Base-by-base conservation (phyloP, 1,140 invertebrate species). In the Lithobius niger region DNA sequence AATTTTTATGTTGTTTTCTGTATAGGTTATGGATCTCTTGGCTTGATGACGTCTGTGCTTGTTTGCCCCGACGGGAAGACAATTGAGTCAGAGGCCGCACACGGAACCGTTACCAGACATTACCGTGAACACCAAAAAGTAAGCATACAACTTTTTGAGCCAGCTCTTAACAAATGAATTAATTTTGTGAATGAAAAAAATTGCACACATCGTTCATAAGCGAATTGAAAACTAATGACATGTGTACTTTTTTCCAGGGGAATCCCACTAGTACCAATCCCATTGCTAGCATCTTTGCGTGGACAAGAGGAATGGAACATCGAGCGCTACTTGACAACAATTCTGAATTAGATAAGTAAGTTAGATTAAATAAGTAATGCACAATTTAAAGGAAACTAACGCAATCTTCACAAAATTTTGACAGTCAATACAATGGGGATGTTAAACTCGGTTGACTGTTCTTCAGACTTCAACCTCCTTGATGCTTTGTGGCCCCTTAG, bases 31-130 rank as follows among this genome's bases (percentile, higher is more conserved):
- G 80, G 88, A 22, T 91, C 88, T 1, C 72, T 93, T 18, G 89
- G 89, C 40, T 79, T 94, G 76, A 93, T 94, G 89, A 91, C 88
- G 1, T 91, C 87, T 59, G 88, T 93, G 18, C 73, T 94, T 27
- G 80, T 93, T 73, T 92, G 88, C 70, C 88, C 89, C 0, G 88
- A 93, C 74, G 89, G 88, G 10, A 85, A 85, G 64, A 92, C 89
- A 0, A 80, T 92, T 54, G 89, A 93, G 74, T 80, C 89, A 1
- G 89, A 93, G 73, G 89, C 89, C 19, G 89, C 89, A 53, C 89
- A 93, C 71, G 89, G 89, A 54, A 93, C 89, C 18, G 89, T 93
- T 6, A 93, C 89, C 1, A 76, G 89, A 42, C 88, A 93, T 76
- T 93, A 87, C 72, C 75, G 88, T 54, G 71, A 79, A 74, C 82